Evolutionary conservation across 2,113 vertebrate species (phyloP).

Genomic region (Ceyx melanurus): DNA sequence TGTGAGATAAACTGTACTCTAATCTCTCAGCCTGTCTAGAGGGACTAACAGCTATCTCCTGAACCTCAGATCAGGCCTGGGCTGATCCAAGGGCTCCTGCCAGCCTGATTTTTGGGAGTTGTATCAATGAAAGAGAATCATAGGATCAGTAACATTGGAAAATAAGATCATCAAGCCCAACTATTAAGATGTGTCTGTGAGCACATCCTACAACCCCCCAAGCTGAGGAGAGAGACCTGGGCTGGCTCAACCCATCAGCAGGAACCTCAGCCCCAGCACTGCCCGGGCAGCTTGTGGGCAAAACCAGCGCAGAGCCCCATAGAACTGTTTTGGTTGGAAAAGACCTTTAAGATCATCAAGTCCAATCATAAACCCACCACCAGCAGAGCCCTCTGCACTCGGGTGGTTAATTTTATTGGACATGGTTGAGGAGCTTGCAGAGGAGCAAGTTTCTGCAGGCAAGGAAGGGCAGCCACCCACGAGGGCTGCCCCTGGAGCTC

Average conservation of each 20-base stretch:
- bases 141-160: not conserved
- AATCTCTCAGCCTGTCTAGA: not conserved
- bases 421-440: accelerated
- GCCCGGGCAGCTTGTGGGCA: accelerated
- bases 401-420: accelerated
- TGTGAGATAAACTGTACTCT: not conserved
- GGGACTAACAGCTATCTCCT: not conserved
- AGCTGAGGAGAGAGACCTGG: not conserved
- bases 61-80: not conserved
- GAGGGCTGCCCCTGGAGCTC: not conserved
- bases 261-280: not conserved
- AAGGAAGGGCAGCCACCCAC: accelerated
- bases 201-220: accelerated
- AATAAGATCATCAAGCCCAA: not conserved
- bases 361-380: not conserved
- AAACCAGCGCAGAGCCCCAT: accelerated
- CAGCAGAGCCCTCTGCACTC: not conserved
- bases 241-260: not conserved
- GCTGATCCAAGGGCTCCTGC: not conserved
- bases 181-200: not conserved
- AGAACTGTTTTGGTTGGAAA: not conserved
- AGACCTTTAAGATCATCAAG: not conserved
- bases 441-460: not conserved
- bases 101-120: not conserved
- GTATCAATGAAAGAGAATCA: not conserved